phyloP scores from a whole-genome alignment of 2,113 vertebrate species.

The Girardinichthys multiradiatus region DNA sequence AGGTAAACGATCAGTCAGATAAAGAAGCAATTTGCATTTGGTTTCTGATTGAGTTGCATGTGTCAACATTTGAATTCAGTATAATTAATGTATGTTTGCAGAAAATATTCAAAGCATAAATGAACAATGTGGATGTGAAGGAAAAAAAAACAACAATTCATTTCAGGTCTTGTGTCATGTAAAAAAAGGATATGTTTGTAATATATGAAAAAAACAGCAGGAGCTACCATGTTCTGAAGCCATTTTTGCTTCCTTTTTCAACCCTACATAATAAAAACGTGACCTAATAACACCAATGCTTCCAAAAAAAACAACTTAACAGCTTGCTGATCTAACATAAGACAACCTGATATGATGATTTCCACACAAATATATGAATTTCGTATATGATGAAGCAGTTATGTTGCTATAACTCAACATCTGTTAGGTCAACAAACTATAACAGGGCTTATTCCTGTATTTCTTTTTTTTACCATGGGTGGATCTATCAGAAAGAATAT shows the following conservation, averaged over 20 bases:
- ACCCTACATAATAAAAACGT: too few species aligned
- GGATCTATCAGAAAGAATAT: too few species aligned
- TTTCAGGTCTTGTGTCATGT: background rate
- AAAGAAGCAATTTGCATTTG: constrained; percentile 26
- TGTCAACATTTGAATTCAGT: constrained; percentile 34
- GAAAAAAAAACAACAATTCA: too few species aligned
- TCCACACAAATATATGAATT: background rate
- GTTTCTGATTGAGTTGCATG: background rate
- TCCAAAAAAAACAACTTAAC: background rate
- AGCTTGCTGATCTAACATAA: background rate
- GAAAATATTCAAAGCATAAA: constrained; percentile 13
- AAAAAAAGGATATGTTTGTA: background rate
- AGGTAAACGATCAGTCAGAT: constrained; percentile 10
- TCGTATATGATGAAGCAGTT: background rate
- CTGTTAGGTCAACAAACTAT: too few species aligned
- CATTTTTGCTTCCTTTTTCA: too few species aligned
- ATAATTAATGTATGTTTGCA: constrained; percentile 12
- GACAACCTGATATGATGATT: background rate
- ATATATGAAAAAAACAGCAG: too few species aligned
- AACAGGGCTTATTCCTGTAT: too few species aligned
- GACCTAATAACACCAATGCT: background rate
- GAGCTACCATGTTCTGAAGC: too few species aligned
- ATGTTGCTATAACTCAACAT: background rate
- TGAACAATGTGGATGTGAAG: background rate
- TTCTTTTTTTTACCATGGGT: too few species aligned